phyloP scores from a whole-genome alignment of 1,140 invertebrate species.

The Oncopeltus fasciatus region DNA sequence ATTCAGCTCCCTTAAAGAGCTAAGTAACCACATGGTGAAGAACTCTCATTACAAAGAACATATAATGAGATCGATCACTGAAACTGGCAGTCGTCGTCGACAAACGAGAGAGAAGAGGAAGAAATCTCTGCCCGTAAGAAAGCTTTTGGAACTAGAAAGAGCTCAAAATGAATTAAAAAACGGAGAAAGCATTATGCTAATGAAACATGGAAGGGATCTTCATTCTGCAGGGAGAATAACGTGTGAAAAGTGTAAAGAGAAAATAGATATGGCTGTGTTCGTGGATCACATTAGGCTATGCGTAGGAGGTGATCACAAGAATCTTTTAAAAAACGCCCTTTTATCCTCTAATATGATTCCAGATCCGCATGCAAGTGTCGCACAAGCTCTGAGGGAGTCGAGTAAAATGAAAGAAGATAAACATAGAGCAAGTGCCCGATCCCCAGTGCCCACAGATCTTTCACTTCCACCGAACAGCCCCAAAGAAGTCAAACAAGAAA shows the following conservation, averaged over 20 bases:
- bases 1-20: conserved; percentile 84
- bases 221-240: conserved; percentile 47
- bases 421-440: conserved; percentile 46
- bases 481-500: conserved; percentile 34
- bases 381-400: conserved; percentile 39
- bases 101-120: conserved; percentile 81
- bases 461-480: conserved; percentile 33
- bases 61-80: conserved; percentile 77
- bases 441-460: conserved; percentile 50
- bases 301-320: conserved; percentile 56
- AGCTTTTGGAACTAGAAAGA: conserved; percentile 74
- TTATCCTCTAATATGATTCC: conserved; percentile 54
- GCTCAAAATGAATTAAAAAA: conserved; percentile 77
- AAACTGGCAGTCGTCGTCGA: conserved; percentile 63
- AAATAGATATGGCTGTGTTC: conserved; percentile 82
- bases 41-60: conserved; percentile 96
- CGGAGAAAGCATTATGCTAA: conserved; percentile 37
- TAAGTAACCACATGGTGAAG: conserved; percentile 97
- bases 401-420: conserved; percentile 48
- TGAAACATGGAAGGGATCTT: conserved; percentile 31
- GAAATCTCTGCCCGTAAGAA: conserved; percentile 82
- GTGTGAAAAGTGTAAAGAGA: conserved; percentile 90
- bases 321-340: conserved; percentile 57
- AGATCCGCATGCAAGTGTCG: conserved; percentile 35
- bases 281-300: conserved; percentile 84